Evolutionary conservation across 2,888 invertebrate species (phyloP), one percentile per base, ranked within the genome.

Genomic region (Phyto melanocephala): DNA sequence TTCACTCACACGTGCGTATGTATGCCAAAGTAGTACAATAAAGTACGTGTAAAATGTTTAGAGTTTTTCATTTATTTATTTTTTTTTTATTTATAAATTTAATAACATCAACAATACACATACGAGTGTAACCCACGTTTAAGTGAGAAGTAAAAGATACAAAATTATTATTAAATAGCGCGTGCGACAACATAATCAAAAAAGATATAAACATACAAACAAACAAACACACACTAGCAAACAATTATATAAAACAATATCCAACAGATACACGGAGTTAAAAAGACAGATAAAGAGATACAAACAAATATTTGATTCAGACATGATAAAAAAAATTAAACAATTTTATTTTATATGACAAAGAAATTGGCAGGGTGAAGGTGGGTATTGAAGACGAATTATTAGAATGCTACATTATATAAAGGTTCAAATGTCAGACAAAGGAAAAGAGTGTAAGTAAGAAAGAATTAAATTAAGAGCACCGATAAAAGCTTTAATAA

Each of bases 111-210:
- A 65, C 60, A 77, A 80, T 35, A 63, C 22, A 22, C 33, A 60
- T n/a, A 56, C 40, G 28, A 28, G 28, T 35, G 33, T 22, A 40
- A 37, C 58, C 15, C 42, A 68, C 35, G 63, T 58, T 47, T 54
- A 17, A 28, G 5, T 35, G 22, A 1, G 37, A 33, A 47, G 40
- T 62, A 17, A 56, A 15, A 68, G 28, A 65, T 58, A 75, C 47
- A 71, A 82, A 75, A 75, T 87, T 86, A 86, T 88, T 81, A 81
- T 82, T 88, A 88, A 89, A 88, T 86, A 88, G 87, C 86, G 89
- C 89, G 89, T 89, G 89, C 88, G 88, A 88, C 88, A 88, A 89
- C 89, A 89, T 89, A 89, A 89, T 89, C 89, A 89, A 89, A 87
- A 86, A 86, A 85, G 84, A 84, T 86, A 85, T 87, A 86, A 87